Conservation (phyloP, 2,888 invertebrate genomes). For the Yponomeuta plumbellus region DNA sequence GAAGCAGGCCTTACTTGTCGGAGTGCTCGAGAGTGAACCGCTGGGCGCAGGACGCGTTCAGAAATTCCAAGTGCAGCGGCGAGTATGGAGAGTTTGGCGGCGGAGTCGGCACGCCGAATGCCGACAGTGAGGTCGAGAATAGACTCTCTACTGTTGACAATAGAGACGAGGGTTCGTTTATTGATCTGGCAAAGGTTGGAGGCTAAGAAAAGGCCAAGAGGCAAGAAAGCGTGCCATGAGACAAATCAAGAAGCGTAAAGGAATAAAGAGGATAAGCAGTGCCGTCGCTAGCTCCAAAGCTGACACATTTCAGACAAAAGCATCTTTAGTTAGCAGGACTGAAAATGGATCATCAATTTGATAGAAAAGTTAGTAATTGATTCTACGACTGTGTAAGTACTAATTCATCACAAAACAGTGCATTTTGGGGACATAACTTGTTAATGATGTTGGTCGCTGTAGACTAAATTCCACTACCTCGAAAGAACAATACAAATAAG, state of each 20-base stretch:
- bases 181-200: neutral
- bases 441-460: no score
- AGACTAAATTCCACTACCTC: no score
- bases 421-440: no score
- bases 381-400: no score
- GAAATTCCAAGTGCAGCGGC: constrained; percentile 80
- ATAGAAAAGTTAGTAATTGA: no score
- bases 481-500: no score
- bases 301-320: no score
- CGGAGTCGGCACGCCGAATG: constrained; percentile 81
- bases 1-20: constrained; percentile 51
- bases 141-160: constrained; percentile 78
- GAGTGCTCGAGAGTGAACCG: constrained; percentile 54
- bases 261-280: no score
- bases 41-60: constrained; percentile 66
- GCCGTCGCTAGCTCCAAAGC: no score
- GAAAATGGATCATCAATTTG: no score
- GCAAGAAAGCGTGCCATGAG: neutral
- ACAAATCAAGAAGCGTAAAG: neutral
- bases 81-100: constrained; percentile 82
- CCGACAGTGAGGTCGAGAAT: constrained; percentile 79
- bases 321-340: no score
- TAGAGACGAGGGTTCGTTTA: constrained; percentile 4
- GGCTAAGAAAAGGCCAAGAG: neutral
- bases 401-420: no score